phyloP scores from a whole-genome alignment of 2,797 vertebrate genomes.

The Yasuhikotakia modesta region DNA sequence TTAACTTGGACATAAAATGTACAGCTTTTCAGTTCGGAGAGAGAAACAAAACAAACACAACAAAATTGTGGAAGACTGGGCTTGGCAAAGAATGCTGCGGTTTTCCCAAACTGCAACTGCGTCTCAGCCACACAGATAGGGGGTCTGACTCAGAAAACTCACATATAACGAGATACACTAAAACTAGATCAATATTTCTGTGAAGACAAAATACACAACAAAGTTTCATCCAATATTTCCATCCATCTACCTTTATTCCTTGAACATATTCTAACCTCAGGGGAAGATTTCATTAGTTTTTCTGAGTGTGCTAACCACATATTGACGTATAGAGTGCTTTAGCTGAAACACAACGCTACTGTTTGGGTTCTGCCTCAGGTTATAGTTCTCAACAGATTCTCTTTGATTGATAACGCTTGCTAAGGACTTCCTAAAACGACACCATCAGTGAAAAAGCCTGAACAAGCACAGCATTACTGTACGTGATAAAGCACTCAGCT shows the following conservation, averaged over 20 bases:
- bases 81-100: conserved; percentile 61
- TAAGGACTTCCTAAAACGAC: conserved; percentile 48
- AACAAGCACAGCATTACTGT: conserved; percentile 43
- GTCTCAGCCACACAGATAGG: conserved; percentile 12
- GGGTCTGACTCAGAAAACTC: conserved; percentile 10
- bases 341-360: neutral
- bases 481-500: conserved; percentile 53
- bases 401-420: conserved; percentile 46
- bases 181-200: too few species aligned
- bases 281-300: neutral
- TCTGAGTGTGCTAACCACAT: too few species aligned
- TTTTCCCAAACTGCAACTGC: conserved; percentile 56
- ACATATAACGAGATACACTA: conserved; percentile 1
- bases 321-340: conserved; percentile 17
- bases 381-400: conserved; percentile 60
- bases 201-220: too few species aligned
- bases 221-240: too few species aligned
- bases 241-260: too few species aligned
- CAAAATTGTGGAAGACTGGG: conserved; percentile 47
- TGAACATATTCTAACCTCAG: neutral
- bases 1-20: conserved; percentile 54
- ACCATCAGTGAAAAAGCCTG: conserved; percentile 46
- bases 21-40: conserved; percentile 59
- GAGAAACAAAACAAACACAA: conserved; percentile 60
- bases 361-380: too few species aligned